Percentiles rank a stretch among this genome's conserved stretches.
Conservation (phyloP, 2,797 vertebrate species). For the Coracias cyanogaster region DNA sequence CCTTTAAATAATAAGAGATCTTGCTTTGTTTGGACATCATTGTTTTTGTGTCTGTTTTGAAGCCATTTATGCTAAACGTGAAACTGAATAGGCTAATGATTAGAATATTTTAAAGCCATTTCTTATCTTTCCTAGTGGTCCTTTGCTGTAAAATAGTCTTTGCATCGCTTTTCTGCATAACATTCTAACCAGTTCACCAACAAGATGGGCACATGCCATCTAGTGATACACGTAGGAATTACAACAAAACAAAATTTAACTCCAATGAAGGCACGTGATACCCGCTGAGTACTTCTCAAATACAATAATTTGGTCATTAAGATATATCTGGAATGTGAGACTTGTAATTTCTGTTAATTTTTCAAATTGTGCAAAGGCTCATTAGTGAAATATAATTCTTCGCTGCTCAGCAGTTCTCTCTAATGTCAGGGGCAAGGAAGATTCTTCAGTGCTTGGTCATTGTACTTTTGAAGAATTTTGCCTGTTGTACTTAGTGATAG, state of each 20-base stretch:
- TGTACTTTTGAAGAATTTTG: not conserved
- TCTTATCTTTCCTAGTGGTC: not conserved
- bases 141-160: not conserved
- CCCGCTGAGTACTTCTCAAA: not conserved
- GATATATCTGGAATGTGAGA: not conserved
- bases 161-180: not conserved
- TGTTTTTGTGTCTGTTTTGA: slow-evolving; percentile 16
- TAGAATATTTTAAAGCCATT: not conserved
- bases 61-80: not conserved
- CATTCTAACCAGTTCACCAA: not conserved
- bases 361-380: not conserved
- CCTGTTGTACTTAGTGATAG: not conserved
- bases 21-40: not conserved
- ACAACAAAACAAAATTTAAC: not conserved
- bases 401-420: not conserved
- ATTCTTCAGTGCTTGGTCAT: not conserved
- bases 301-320: not conserved
- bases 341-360: not conserved
- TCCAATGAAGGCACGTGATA: not conserved
- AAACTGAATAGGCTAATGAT: slow-evolving; percentile 12
- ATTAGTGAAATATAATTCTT: not conserved
- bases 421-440: not conserved
- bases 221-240: not conserved
- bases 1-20: slow-evolving; percentile 5
- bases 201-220: not conserved